phyloP scores from a whole-genome alignment of 2,113 vertebrate genomes.

The Arenaria interpres region DNA sequence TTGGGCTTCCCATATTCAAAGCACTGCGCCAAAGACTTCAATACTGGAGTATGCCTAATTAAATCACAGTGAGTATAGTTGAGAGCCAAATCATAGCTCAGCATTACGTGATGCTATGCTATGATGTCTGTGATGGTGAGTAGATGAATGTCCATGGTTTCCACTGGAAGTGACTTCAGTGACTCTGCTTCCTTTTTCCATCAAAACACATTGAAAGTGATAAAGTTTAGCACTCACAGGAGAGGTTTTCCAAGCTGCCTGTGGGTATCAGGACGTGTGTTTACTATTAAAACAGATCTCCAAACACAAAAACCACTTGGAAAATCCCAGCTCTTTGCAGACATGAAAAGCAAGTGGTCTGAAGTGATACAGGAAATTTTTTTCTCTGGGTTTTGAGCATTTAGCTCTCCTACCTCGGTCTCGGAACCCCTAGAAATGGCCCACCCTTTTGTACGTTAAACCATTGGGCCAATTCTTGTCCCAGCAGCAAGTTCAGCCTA shows the following conservation, averaged over 20 bases:
- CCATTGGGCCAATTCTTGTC: background rate
- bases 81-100: background rate
- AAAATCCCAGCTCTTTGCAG: background rate
- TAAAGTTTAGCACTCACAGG: background rate
- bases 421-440: background rate
- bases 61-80: background rate
- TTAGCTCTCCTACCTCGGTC: background rate
- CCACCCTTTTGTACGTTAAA: background rate
- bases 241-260: background rate
- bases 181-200: background rate
- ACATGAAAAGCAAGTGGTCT: accelerated
- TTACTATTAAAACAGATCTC: background rate
- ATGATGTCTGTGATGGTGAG: background rate
- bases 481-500: background rate
- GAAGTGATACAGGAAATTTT: background rate
- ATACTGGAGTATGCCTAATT: background rate
- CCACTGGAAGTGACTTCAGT: background rate
- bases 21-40: background rate
- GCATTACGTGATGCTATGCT: background rate
- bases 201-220: background rate
- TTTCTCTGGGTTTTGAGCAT: background rate
- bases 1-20: background rate
- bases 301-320: background rate
- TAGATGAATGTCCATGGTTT: background rate
- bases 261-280: background rate